phyloP scores from a whole-genome alignment of 1,140 invertebrate species.

The Cardiocondyla obscurior region DNA sequence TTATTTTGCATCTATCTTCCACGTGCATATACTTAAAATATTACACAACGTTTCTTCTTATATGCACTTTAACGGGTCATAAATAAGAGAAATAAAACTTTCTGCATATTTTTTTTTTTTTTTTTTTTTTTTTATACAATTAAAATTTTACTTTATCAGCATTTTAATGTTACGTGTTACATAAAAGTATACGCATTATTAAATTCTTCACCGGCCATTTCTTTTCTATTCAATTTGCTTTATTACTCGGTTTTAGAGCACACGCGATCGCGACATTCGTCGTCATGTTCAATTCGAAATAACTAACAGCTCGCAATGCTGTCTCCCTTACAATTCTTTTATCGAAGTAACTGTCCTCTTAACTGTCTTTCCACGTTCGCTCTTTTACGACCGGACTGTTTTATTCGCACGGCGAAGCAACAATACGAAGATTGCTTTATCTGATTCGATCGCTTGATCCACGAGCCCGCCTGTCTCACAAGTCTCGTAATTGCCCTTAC shows the following conservation, averaged over 20 bases:
- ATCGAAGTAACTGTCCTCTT: conserved; percentile 2
- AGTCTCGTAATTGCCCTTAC: conserved; percentile 58
- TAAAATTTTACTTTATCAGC: no score
- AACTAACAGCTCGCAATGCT: conserved; percentile 30
- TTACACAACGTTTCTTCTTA: neutral
- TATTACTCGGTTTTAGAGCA: neutral
- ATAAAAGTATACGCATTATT: neutral
- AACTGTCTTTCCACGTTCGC: neutral
- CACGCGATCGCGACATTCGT: conserved; percentile 24
- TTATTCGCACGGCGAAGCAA: conserved; percentile 39
- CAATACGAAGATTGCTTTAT: conserved; percentile 20
- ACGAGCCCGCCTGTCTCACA: neutral
- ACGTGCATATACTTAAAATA: neutral
- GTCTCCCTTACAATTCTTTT: neutral
- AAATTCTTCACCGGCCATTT: neutral
- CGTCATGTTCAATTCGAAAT: neutral
- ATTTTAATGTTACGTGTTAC: neutral
- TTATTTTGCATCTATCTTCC: neutral
- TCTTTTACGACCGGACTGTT: conserved; percentile 22
- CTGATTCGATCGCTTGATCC: conserved; percentile 14
- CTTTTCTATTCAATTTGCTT: neutral
- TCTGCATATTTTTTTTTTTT: no score
- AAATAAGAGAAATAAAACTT: neutral
- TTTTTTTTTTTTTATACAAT: neutral
- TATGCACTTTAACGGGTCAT: neutral